Evolutionary conservation across 2,797 vertebrate genomes (phyloP).

Genomic region (Pempheris klunzingeri): DNA sequence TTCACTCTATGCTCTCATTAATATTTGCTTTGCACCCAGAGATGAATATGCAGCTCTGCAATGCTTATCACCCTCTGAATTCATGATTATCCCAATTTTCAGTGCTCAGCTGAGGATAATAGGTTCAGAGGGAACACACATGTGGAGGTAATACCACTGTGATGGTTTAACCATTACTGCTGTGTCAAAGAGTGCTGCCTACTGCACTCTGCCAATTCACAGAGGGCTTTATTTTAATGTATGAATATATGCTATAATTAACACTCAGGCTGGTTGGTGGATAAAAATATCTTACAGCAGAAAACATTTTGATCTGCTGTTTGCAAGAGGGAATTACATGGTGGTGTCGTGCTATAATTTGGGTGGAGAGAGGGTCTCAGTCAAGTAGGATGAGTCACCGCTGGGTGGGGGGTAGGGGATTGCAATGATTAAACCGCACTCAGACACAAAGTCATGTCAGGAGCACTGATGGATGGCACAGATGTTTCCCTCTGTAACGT

Average conservation of each 20-base stretch:
- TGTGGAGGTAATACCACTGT: slow-evolving; percentile 32
- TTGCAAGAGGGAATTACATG: slow-evolving; percentile 61
- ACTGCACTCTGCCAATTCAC: slow-evolving; percentile 41
- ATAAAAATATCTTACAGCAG: slow-evolving; percentile 61
- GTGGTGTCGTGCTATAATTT: slow-evolving; percentile 54
- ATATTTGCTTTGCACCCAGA: slow-evolving; percentile 1
- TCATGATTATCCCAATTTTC: slow-evolving; percentile 18
- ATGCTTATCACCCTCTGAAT: slow-evolving; percentile 20
- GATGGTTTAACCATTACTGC: slow-evolving; percentile 41
- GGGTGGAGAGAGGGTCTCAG: slow-evolving; percentile 62
- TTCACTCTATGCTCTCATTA: not conserved
- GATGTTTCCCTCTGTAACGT: slow-evolving; percentile 59
- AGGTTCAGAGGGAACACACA: slow-evolving; percentile 30
- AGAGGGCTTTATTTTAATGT: slow-evolving; percentile 48
- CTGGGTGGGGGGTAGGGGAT: slow-evolving; percentile 22
- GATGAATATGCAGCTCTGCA: slow-evolving; percentile 18
- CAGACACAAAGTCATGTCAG: slow-evolving; percentile 75
- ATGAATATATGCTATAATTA: slow-evolving; percentile 69
- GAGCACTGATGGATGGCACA: slow-evolving; percentile 68
- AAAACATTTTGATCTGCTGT: slow-evolving; percentile 64
- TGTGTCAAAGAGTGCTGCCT: slow-evolving; percentile 42
- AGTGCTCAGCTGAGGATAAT: slow-evolving; percentile 26
- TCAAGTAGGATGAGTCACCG: slow-evolving; percentile 72
- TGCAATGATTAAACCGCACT: slow-evolving; percentile 70
- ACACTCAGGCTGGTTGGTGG: slow-evolving; percentile 46